Conservation (phyloP, 2,113 vertebrate species). For the Bettongia penicillata region DNA sequence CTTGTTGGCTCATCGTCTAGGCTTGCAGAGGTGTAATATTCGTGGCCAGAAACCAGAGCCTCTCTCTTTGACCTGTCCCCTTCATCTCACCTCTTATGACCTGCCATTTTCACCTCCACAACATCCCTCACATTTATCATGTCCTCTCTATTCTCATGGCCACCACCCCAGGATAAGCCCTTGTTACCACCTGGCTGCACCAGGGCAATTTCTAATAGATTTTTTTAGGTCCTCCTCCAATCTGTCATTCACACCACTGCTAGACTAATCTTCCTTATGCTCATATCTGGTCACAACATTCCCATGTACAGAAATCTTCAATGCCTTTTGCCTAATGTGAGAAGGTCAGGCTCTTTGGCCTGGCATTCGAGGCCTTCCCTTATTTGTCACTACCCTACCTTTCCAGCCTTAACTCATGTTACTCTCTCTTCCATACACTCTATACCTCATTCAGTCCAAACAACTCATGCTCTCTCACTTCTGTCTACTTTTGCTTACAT, state of each 20-base stretch:
- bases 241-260: background rate
- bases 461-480: background rate
- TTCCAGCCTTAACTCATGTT: background rate
- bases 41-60: background rate
- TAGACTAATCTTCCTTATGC: background rate
- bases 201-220: background rate
- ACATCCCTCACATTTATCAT: background rate
- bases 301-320: background rate
- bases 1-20: background rate
- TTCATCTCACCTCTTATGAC: background rate
- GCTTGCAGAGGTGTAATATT: constrained; percentile 28
- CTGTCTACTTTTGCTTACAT: background rate
- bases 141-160: background rate
- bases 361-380: background rate
- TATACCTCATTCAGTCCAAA: background rate
- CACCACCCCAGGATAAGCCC: background rate
- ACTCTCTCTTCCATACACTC: background rate
- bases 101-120: background rate
- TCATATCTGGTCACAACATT: background rate
- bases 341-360: background rate
- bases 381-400: background rate
- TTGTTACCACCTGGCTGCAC: background rate
- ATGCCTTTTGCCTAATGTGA: background rate
- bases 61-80: background rate
- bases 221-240: background rate